Evolutionary conservation across 2,113 vertebrate genomes (phyloP).

Genomic region (Ginglymostoma cirratum): DNA sequence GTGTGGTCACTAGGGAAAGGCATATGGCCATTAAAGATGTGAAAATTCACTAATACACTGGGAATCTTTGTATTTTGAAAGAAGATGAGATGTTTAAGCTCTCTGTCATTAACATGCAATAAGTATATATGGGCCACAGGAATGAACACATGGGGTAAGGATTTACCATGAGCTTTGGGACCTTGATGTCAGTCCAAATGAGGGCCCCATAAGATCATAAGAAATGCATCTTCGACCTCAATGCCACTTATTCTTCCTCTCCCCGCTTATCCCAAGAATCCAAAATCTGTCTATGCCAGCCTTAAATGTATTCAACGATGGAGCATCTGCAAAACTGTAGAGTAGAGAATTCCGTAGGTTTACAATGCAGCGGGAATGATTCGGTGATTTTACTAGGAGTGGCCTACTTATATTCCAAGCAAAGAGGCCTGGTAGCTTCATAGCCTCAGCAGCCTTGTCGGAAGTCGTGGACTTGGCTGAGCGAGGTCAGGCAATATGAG

Average conservation of each 20-base stretch:
- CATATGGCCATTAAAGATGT: neutral
- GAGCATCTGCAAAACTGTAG: neutral
- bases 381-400: neutral
- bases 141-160: neutral
- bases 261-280: neutral
- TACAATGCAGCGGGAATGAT: neutral
- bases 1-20: neutral
- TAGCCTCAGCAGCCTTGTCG: too few species aligned
- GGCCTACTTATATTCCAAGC: neutral
- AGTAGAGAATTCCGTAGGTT: neutral
- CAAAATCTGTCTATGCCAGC: neutral
- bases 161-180: neutral
- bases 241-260: neutral
- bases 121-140: neutral
- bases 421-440: too few species aligned
- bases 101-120: neutral
- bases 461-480: too few species aligned
- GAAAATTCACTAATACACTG: neutral
- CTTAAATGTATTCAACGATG: neutral
- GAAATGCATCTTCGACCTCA: neutral
- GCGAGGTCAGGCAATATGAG: too few species aligned
- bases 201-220: neutral
- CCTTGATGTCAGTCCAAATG: neutral
- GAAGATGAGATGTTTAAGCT: neutral
- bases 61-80: neutral